These are phyloP conservation scores for Pyrgus malvae DNA, from an alignment of 2,888 invertebrate species.

Conservation along the genomic window DNA sequence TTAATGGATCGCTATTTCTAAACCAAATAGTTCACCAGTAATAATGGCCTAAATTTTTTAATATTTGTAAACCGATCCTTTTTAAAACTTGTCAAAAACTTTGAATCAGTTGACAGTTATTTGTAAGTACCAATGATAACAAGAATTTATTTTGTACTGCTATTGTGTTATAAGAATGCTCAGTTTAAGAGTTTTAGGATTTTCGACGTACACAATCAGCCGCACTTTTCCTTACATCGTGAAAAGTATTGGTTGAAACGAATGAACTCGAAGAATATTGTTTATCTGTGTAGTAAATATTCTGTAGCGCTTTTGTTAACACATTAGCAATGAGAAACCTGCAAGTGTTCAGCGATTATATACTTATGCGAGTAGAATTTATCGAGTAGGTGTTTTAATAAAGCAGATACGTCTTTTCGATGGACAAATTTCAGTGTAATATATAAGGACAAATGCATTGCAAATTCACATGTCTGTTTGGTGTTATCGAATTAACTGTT, in stretches of 20 bases:
- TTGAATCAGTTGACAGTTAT: not conserved
- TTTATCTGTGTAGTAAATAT: not conserved
- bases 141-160: constrained; percentile 5
- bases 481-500: constrained; percentile 69
- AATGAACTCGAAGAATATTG: constrained; percentile 2
- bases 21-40: not conserved
- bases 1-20: not conserved
- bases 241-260: constrained; percentile 35
- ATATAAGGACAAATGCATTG: constrained; percentile 57
- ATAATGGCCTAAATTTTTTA: constrained; percentile 20
- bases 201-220: constrained; percentile 28
- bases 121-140: not conserved
- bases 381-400: constrained; percentile 21
- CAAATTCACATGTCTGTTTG: constrained; percentile 65
- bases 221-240: constrained; percentile 32
- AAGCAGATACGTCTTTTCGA: constrained; percentile 55
- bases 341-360: constrained; percentile 35
- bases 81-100: not conserved
- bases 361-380: constrained; percentile 34
- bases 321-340: constrained; percentile 22
- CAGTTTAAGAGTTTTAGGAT: not conserved
- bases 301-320: constrained; percentile 14
- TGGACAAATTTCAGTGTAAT: constrained; percentile 38
- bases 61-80: not conserved
- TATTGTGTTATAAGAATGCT: constrained; percentile 17